Evolutionary conservation across 2,113 vertebrate species (phyloP).

Genomic region (Pseudorhombus dupliciocellatus): DNA sequence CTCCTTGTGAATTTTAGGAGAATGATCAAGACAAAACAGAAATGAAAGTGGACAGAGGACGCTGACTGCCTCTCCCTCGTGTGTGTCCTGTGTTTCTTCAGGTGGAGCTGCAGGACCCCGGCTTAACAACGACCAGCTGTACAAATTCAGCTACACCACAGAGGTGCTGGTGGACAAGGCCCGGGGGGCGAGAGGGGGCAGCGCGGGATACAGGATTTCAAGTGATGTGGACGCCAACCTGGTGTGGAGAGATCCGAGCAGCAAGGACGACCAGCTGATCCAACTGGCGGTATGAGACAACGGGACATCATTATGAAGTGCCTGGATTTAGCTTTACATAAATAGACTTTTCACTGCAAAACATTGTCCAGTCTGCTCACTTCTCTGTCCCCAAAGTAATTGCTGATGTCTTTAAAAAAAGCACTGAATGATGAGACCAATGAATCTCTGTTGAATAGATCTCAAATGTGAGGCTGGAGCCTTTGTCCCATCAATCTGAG

Average conservation of each 20-base stretch:
- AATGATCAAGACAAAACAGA: too few relatives aligned
- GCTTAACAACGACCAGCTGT: slow-evolving; percentile 90
- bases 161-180: slow-evolving; percentile 86
- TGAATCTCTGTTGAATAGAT: slow-evolving; percentile 79
- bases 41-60: background rate
- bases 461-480: slow-evolving; percentile 86
- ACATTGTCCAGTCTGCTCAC: background rate
- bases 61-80: slow-evolving; percentile 11
- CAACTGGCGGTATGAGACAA: slow-evolving; percentile 81
- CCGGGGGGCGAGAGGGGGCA: slow-evolving; percentile 80
- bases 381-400: background rate
- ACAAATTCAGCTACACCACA: slow-evolving; percentile 89
- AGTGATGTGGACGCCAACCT: slow-evolving; percentile 86
- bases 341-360: background rate
- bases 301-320: background rate
- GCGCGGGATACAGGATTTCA: slow-evolving; percentile 86
- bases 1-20: background rate
- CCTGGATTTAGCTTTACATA: background rate
- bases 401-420: background rate
- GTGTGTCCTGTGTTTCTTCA: slow-evolving; percentile 77
- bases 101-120: slow-evolving; percentile 88
- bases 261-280: slow-evolving; percentile 90
- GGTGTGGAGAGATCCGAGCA: slow-evolving; percentile 90
- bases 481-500: slow-evolving; percentile 76
- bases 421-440: background rate